Conservation (phyloP, 2,797 vertebrate genomes). For the Pogoniulus pusillus region DNA sequence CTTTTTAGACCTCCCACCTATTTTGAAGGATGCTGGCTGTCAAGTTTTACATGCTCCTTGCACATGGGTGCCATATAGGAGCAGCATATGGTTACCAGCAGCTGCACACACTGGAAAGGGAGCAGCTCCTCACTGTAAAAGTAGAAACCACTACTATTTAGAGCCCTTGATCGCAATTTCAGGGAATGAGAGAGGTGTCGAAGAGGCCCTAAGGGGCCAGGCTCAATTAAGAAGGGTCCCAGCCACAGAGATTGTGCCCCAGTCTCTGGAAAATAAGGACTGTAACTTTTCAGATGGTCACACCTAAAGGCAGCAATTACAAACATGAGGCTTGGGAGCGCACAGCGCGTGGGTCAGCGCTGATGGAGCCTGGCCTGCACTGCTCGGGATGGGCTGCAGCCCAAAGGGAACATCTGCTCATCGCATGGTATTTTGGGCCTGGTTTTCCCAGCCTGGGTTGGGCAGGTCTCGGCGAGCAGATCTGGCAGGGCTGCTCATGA, state of each 20-base stretch:
- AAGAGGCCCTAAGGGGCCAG: not conserved
- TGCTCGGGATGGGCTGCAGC: not conserved
- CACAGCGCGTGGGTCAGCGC: not conserved
- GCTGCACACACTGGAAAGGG: not conserved
- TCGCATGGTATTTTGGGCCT: not conserved
- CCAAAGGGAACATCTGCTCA: conserved; percentile 16
- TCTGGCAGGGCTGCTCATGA: not conserved
- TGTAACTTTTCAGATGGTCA: not conserved
- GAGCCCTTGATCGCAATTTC: not conserved
- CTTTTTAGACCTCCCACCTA: not conserved
- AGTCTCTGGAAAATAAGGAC: not conserved
- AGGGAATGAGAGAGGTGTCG: not conserved
- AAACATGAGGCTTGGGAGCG: not conserved
- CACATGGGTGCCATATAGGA: fast-evolving
- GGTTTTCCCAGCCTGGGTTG: not conserved
- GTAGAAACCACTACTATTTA: not conserved
- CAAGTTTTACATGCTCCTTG: not conserved
- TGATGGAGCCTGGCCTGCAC: not conserved
- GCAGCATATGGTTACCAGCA: not conserved
- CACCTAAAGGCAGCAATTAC: not conserved
- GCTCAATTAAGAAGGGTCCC: not conserved
- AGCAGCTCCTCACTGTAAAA: not conserved
- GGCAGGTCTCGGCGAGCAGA: not conserved
- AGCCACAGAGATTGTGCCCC: not conserved
- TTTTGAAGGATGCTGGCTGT: not conserved